A percentile compares a stretch with the other conserved stretches of the same genome.
Evolutionary conservation across 2,797 vertebrate genomes (phyloP).

Genomic region (Pantherophis alleghaniensis): DNA sequence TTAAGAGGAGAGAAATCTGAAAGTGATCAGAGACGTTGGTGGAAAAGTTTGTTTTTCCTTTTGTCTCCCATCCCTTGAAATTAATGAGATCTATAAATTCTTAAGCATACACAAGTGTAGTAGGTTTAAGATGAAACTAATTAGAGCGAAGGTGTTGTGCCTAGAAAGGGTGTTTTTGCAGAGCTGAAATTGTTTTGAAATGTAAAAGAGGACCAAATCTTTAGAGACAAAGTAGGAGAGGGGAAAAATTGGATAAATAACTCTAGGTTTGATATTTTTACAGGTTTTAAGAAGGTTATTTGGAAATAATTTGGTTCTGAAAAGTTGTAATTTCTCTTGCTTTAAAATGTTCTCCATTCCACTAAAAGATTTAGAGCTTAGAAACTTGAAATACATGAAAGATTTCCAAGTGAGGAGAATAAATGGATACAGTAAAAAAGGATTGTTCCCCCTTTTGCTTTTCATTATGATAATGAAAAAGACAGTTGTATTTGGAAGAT

Average conservation of each 20-base stretch:
- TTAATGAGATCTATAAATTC: slow-evolving; percentile 35
- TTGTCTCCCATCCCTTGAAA: slow-evolving; percentile 23
- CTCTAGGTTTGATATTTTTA: neutral
- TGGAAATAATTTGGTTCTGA: neutral
- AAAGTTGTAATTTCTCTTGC: neutral
- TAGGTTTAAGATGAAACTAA: slow-evolving; percentile 21
- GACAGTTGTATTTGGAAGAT: neutral
- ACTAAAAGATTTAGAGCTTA: neutral
- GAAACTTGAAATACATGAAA: neutral
- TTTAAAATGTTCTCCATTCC: neutral
- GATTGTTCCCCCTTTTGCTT: neutral
- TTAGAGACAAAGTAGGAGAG: too few species aligned
- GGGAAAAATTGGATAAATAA: neutral
- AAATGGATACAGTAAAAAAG: neutral
- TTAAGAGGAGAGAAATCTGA: slow-evolving; percentile 45
- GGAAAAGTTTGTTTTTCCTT: slow-evolving; percentile 42
- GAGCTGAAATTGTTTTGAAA: neutral
- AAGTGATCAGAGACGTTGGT: slow-evolving; percentile 43
- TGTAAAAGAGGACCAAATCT: neutral
- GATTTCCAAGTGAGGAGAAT: neutral
- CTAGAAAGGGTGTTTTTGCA: slow-evolving; percentile 20
- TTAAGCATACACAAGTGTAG: neutral
- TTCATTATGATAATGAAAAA: neutral
- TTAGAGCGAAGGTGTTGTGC: slow-evolving; percentile 29
- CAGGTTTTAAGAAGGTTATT: neutral